A percentile compares a stretch with the other conserved stretches of the same genome.
Conservation (phyloP, 2,888 invertebrate genomes). For the Latheticus oryzae region DNA sequence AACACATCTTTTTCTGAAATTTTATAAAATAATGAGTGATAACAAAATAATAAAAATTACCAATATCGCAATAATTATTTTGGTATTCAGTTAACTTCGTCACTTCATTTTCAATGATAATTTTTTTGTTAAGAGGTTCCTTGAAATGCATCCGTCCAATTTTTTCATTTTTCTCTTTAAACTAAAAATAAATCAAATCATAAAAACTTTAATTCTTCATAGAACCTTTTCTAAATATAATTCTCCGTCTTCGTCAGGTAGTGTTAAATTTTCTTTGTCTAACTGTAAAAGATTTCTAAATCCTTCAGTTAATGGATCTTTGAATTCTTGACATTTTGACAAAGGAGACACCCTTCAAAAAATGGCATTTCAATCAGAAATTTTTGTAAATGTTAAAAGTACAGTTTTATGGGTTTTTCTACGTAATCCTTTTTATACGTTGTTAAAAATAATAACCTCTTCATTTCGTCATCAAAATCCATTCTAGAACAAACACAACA, state of each 20-base stretch:
- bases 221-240: slow-evolving; percentile 48
- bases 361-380: background rate
- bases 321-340: slow-evolving; percentile 45
- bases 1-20: slow-evolving; percentile 17
- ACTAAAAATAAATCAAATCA: slow-evolving; percentile 41
- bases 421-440: slow-evolving; percentile 47
- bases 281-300: slow-evolving; percentile 49
- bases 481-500: slow-evolving; percentile 8
- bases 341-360: background rate
- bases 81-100: slow-evolving; percentile 50
- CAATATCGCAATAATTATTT: slow-evolving; percentile 52
- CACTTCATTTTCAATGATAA: slow-evolving; percentile 44
- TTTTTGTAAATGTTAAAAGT: background rate
- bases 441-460: too few relatives aligned
- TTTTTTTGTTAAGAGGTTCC: slow-evolving; percentile 45
- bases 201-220: too few relatives aligned
- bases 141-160: slow-evolving; percentile 47
- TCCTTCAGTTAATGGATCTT: slow-evolving; percentile 50
- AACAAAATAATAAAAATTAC: slow-evolving; percentile 33
- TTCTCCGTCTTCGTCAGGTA: slow-evolving; percentile 46
- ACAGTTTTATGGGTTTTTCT: slow-evolving; percentile 31
- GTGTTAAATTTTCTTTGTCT: slow-evolving; percentile 41
- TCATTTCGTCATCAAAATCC: slow-evolving; percentile 1
- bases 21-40: background rate
- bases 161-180: slow-evolving; percentile 45